Base-by-base conservation (phyloP, 2,797 vertebrate genomes). In the Acanthurus lineatus region DNA sequence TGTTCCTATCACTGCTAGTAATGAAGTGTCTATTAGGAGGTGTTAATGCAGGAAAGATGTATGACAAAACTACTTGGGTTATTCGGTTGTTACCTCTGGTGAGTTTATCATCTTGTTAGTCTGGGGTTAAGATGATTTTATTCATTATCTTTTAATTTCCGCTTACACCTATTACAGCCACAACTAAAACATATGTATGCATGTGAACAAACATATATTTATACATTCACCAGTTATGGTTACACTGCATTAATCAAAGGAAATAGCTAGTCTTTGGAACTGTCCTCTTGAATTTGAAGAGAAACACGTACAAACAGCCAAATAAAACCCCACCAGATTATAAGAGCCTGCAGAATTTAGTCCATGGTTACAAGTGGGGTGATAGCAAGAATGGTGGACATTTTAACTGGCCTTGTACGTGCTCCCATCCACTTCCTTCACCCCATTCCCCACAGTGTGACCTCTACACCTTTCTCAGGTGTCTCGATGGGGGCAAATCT, bases 401-500 rank as follows among this genome's bases (percentile, higher is more conserved):
- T 65, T 49, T 82, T 85, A 82, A 69, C 48, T 52, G 74, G 68
- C 76, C 45, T 65, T 69, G 70, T 25, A 63, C 44, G 19, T 40
- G 52, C 67, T 59, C 58, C 49, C 17, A 25, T 77, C 65, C 38
- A 53, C 70, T 82, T 67, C 64, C 71, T 69, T 62, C 67, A 56
- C 62, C 49, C 63, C 35, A 44, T 83, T 86, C 54, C 65, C 73
- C 63, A 73, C 76, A 76, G 64, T 3, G 15, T 48, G 76, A 90
- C 87, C 86, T 89, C 66, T 62, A 56, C 84, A 90, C 90, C 88
- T 88, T 69, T 82, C 78, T 84, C 73, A 87, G 79, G 84, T 79
- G 81, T 85, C 76, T 87, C 77, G n/a, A 80, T 80, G 79, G 80
- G 81, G 77, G 75, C 82, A 82, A 84, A 90, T 89, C 88, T 91